Base-by-base conservation (phyloP, 1,140 invertebrate species). In the Trichogramma pretiosum region DNA sequence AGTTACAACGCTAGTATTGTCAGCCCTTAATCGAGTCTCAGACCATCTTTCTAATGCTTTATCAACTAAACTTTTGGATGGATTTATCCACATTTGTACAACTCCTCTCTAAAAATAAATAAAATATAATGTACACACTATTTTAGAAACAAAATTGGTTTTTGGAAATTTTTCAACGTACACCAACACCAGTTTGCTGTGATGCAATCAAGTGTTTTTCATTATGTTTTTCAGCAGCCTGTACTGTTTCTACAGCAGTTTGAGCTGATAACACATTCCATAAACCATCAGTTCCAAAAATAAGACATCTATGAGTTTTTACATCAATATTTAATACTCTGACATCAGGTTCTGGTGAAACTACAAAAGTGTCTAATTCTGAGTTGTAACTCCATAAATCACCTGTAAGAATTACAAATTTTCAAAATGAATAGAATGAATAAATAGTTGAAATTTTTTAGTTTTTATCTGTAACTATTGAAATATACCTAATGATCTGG, bases 361-460 rank as follows among this genome's bases (percentile, higher is more conserved):
- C 93, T 10, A 96, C 85, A 74, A 96, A 98, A 64, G 87, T 83
- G 63, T 93, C 82, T 55, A 82, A 80, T 36, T 81, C 79, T 1
- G 85, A 86, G 72, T 97, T 96, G 62, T 94, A 97, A 61, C 92
- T 96, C 94, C 94, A 98, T 2, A 98, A 74, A 72, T 98, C 94
- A 50, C 94, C 83, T 85, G 35, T 16, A n/a, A 16, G 21, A 34
- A 7, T 35, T 46, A 17, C 5, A n/a, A n/a, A n/a, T n/a, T n/a
- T n/a, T n/a, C n/a, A n/a, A n/a, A 13, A 11, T 26, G 5, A 9
- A 24, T 23, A 14, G 30, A 13, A 30, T 21, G 13, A 16, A 26
- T 5, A 4, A 10, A 18, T 3, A 8, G 7, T 35, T 9, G 13
- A 10, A 9, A 17, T 18, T 17, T 36, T 17, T 18, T 17, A 17